phyloP scores from a whole-genome alignment of 2,888 invertebrate genomes.

The Phytoseiulus persimilis region DNA sequence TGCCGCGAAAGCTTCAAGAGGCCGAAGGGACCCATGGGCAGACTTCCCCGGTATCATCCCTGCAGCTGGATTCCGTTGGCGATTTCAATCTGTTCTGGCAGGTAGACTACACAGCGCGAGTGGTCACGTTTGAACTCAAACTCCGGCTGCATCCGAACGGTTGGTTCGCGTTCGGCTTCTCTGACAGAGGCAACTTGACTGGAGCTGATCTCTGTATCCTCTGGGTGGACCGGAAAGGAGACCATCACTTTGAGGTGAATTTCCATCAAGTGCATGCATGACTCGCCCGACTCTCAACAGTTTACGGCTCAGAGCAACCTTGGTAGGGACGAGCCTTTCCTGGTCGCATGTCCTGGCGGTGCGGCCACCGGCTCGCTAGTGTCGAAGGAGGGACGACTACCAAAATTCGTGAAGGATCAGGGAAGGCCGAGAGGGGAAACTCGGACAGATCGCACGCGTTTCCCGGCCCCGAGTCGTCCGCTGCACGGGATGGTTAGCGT shows the following conservation, averaged over 20 bases:
- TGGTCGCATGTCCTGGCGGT: too few species aligned
- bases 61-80: conserved; percentile 44
- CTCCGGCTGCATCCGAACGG: conserved; percentile 46
- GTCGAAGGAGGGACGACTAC: too few species aligned
- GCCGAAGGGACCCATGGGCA: neutral
- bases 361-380: too few species aligned
- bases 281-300: too few species aligned
- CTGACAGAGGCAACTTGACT: conserved; percentile 64
- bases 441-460: neutral
- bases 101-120: conserved; percentile 52
- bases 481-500: neutral
- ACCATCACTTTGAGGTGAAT: conserved; percentile 56
- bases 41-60: conserved; percentile 34
- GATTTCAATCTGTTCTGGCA: conserved; percentile 52
- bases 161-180: conserved; percentile 81
- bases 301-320: too few species aligned
- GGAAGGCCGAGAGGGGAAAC: neutral
- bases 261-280: too few species aligned
- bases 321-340: too few species aligned
- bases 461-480: neutral
- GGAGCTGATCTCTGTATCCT: conserved; percentile 73
- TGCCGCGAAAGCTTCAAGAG: neutral
- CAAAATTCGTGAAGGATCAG: neutral
- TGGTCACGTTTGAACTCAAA: conserved; percentile 51
- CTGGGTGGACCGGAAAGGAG: conserved; percentile 64